Conservation (phyloP, 2,797 vertebrate species). For the Antennarius maculatus region DNA sequence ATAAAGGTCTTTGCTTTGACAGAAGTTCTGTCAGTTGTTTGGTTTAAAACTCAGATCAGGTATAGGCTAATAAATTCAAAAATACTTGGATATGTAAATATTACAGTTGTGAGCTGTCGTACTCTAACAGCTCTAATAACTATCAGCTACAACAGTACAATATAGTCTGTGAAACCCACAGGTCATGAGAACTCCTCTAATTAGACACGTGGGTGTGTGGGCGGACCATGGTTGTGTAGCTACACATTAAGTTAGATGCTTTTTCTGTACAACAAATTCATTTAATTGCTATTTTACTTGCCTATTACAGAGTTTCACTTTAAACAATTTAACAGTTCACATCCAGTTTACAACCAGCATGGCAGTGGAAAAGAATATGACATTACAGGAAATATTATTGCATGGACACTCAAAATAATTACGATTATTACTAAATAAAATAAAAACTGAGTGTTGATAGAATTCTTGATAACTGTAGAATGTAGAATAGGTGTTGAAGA, state of each 20-base stretch:
- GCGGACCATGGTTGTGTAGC: slow-evolving; percentile 3
- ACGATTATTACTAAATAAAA: no score
- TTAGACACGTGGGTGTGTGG: slow-evolving; percentile 17
- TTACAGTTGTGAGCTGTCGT: background rate
- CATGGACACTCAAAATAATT: no score
- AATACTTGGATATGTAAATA: background rate
- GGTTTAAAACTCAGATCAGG: background rate
- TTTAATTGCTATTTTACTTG: slow-evolving; percentile 13
- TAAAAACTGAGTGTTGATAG: no score
- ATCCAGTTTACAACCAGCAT: no score
- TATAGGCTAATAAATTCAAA: background rate
- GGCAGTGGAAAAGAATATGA: no score
- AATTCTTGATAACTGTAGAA: slow-evolving; percentile 11
- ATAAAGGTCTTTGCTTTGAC: background rate
- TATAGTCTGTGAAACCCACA: background rate
- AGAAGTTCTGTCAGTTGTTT: background rate
- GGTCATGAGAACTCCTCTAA: slow-evolving; percentile 9
- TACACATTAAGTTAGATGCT: slow-evolving; percentile 12
- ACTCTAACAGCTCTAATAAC: background rate
- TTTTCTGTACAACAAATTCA: slow-evolving; percentile 6
- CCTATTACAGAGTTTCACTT: background rate
- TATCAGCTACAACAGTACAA: background rate
- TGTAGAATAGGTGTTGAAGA: slow-evolving; percentile 81
- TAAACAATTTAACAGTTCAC: no score
- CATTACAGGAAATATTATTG: no score